phyloP scores from a whole-genome alignment of 2,797 vertebrate genomes.

The Salmo trutta region DNA sequence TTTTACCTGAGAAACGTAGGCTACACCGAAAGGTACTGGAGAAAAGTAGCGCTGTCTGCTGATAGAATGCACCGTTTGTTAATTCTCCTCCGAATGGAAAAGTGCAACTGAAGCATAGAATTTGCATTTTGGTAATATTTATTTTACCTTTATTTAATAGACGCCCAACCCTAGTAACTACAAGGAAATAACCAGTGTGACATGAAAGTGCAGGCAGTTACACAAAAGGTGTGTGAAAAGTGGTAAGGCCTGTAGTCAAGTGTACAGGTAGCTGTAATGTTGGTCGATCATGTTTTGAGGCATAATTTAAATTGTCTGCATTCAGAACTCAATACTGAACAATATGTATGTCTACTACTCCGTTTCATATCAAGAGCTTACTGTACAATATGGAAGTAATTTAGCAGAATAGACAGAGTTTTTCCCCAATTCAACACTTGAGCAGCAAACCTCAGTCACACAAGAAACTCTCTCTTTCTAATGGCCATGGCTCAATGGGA shows the following conservation, averaged over 20 bases:
- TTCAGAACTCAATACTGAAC: not conserved
- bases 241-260: no score
- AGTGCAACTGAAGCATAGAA: no score
- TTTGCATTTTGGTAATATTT: no score
- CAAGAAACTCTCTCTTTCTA: not conserved
- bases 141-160: no score
- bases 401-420: not conserved
- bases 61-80: not conserved
- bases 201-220: not conserved
- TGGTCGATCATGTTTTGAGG: not conserved
- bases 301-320: not conserved
- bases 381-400: not conserved
- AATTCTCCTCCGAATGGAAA: no score
- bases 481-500: not conserved
- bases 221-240: no score
- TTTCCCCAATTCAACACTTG: not conserved
- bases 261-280: not conserved
- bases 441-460: not conserved
- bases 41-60: slow-evolving; percentile 62
- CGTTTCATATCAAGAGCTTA: not conserved
- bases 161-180: no score
- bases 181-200: slow-evolving; percentile 6
- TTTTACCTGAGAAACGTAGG: no score
- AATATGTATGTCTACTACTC: not conserved
- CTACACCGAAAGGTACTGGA: slow-evolving; percentile 7